Evolutionary conservation across 2,113 vertebrate genomes (phyloP).

Genomic region (Callopanchax toddi): DNA sequence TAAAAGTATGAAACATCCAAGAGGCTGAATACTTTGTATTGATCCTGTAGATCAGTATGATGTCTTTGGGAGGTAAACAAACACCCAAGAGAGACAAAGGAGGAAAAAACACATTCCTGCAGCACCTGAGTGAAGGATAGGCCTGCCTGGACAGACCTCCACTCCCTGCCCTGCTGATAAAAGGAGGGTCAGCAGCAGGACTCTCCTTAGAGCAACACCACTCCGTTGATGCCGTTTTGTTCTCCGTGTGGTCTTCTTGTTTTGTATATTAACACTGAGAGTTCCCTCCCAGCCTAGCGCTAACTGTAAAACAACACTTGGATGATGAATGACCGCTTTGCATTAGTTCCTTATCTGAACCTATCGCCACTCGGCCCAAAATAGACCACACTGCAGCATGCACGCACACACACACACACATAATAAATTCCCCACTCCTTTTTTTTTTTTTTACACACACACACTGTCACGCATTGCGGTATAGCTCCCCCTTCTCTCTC

Average conservation of each 20-base stretch:
- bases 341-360: constrained; percentile 53
- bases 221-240: too few species aligned
- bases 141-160: constrained; percentile 37
- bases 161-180: constrained; percentile 24
- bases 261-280: constrained; percentile 40
- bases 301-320: constrained; percentile 68
- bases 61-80: constrained; percentile 64
- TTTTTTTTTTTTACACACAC: constrained; percentile 2
- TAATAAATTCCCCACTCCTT: constrained; percentile 3
- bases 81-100: constrained; percentile 57
- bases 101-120: constrained; percentile 55
- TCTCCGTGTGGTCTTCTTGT: constrained; percentile 55
- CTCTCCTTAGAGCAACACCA: constrained; percentile 42
- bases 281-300: constrained; percentile 31
- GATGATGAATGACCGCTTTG: constrained; percentile 28
- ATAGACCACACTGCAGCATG: constrained; percentile 23
- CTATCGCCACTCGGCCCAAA: constrained; percentile 21
- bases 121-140: constrained; percentile 62
- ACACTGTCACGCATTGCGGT: constrained; percentile 23
- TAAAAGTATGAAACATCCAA: too few species aligned
- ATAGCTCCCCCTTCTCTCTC: too few species aligned
- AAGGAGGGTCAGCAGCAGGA: constrained; percentile 20
- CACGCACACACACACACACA: neutral
- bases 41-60: constrained; percentile 31
- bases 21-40: too few species aligned